phyloP scores from a whole-genome alignment of 2,797 vertebrate genomes.

The Acanthurus lineatus region DNA sequence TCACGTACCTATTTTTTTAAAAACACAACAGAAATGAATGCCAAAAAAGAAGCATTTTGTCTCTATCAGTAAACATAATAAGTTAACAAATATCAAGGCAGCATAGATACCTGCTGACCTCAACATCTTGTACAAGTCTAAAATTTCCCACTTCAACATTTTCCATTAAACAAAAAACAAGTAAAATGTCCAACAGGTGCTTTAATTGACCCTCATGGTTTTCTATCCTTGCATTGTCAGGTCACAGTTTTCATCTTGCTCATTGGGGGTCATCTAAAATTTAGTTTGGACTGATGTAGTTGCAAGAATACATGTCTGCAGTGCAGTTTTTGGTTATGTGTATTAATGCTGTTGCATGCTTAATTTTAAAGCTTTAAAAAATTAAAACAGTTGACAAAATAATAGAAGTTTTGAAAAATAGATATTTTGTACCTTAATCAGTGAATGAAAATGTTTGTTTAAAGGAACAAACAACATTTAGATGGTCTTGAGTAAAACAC shows the following conservation, averaged over 20 bases:
- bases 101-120: background rate
- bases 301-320: conserved; percentile 8
- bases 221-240: background rate
- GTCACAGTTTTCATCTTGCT: conserved; percentile 12
- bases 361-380: conserved; percentile 10
- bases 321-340: conserved; percentile 18
- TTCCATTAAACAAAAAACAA: conserved; percentile 9
- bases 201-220: background rate
- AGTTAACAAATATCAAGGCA: conserved; percentile 8
- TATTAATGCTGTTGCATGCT: conserved; percentile 39
- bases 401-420: background rate
- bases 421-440: background rate
- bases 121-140: background rate
- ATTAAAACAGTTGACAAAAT: background rate
- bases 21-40: conserved; percentile 8
- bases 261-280: conserved; percentile 8
- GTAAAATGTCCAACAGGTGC: background rate
- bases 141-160: conserved; percentile 7
- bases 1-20: conserved; percentile 1
- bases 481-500: conserved; percentile 8
- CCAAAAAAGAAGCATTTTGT: conserved; percentile 1
- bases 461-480: background rate
- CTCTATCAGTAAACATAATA: background rate
- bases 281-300: background rate
- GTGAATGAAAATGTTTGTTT: conserved; percentile 6